Base-by-base conservation (phyloP, 30 jellyfish, hydroid and myxozoan genomes). In the Mastigias papua region DNA sequence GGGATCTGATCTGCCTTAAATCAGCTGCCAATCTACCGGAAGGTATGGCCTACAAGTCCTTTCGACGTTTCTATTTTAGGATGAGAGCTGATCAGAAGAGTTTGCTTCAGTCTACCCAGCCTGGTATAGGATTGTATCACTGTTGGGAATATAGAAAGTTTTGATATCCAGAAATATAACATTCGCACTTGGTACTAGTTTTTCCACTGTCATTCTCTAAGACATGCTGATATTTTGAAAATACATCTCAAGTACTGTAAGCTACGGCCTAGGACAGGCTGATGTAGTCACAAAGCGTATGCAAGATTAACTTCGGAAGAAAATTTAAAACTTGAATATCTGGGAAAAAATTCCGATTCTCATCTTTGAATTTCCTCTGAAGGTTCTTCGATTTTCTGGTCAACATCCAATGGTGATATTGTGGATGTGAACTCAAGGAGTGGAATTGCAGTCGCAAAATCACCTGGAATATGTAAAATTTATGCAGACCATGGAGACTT, bases 1-100 rank as follows among this genome's bases (percentile, higher is more conserved):
- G 99, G 13, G 75, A 80, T 22, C 82, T 81, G 80, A 20, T 73
- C 50, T 84, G 99, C 91, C 75, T 94, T 61, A 80, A 75, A 58
- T 80, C 97, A 37, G 28, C 73, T 0, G 80, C 63, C 31, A 89
- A 74, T 22, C 34, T 76, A 22, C 2, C n/a, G 6, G 34, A 73
- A 72, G 89, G 93, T 78, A 27, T 37, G 54, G 5, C 54, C 54
- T 5, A 3, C 10, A 37, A 37, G 11, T n/a, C n/a, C n/a, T n/a
- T n/a, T n/a, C n/a, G n/a, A n/a, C n/a, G n/a, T n/a, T n/a, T n/a
- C n/a, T n/a, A n/a, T n/a, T n/a, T n/a, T n/a, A 37, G 73, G 11
- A 8, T 73, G 28, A 16, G 10, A 73, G 31, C 28, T 13, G 5
- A 33, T 21, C 33, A 60, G 33, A 60, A 19, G 7, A 60, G 72